Evolutionary conservation across 2,113 vertebrate genomes (phyloP).

Genomic region (Aegotheles bennettii): DNA sequence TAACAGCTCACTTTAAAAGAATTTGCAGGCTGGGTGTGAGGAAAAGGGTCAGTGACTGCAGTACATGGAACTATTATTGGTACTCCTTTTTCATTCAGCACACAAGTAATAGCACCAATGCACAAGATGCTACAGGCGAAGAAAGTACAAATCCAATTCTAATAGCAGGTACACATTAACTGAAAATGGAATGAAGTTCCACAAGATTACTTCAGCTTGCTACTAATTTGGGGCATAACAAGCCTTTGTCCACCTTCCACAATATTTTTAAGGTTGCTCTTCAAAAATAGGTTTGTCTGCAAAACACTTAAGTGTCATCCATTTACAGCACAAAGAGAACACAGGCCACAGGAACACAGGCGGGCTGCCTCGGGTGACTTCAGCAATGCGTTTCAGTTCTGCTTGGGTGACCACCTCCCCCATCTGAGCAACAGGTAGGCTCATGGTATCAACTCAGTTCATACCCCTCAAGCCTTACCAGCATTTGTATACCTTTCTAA

Average conservation of each 20-base stretch:
- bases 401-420: neutral
- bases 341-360: neutral
- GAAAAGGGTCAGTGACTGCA: neutral
- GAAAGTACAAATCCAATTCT: neutral
- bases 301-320: neutral
- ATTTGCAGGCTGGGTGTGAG: neutral
- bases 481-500: neutral
- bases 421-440: fast-evolving
- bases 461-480: neutral
- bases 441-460: fast-evolving
- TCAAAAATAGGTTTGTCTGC: neutral
- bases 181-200: neutral
- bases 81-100: neutral
- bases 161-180: neutral
- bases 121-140: neutral
- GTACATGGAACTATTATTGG: neutral
- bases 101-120: neutral
- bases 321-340: neutral
- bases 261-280: neutral
- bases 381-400: neutral
- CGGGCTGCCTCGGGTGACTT: fast-evolving
- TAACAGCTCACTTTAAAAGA: neutral
- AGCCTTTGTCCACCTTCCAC: neutral
- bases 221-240: neutral
- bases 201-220: neutral